A percentile compares a stretch with the other conserved stretches of the same genome.
phyloP scores from a whole-genome alignment of 1,140 invertebrate genomes.

The Trachymyrmex septentrionalis region DNA sequence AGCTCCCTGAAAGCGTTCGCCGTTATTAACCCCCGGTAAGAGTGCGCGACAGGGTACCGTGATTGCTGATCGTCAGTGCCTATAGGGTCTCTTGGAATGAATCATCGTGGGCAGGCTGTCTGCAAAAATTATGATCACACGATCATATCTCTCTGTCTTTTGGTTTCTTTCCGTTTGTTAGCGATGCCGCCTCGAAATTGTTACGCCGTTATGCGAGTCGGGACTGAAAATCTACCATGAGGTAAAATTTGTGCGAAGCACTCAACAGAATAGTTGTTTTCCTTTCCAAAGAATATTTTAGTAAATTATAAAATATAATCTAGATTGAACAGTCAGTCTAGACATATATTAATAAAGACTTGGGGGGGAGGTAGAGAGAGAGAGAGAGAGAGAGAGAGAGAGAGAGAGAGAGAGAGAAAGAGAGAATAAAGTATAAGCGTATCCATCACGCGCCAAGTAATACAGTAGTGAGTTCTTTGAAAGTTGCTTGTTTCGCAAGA shows the following conservation, averaged over 20 bases:
- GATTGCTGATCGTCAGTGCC: constrained; percentile 76
- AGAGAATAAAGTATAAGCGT: constrained; percentile 10
- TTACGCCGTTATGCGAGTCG: neutral
- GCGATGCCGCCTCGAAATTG: constrained; percentile 4
- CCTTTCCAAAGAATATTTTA: constrained; percentile 9
- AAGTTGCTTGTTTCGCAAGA: constrained; percentile 52
- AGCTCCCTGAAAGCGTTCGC: constrained; percentile 74
- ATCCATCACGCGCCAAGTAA: constrained; percentile 20
- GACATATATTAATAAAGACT: constrained; percentile 29
- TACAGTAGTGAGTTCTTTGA: constrained; percentile 31
- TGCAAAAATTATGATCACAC: constrained; percentile 75
- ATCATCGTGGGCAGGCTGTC: constrained; percentile 72
- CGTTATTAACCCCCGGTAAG: constrained; percentile 77
- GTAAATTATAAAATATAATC: constrained; percentile 14
- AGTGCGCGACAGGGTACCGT: constrained; percentile 72
- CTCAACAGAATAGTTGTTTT: too few species aligned
- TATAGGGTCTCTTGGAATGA: constrained; percentile 66
- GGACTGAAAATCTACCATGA: neutral
- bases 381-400: neutral
- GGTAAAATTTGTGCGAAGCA: neutral
- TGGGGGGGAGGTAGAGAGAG: too few species aligned
- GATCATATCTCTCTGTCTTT: constrained; percentile 61
- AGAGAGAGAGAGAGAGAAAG: neutral
- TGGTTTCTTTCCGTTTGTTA: constrained; percentile 34
- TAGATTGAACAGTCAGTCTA: neutral